phyloP scores from a whole-genome alignment of 2,888 invertebrate species.

The Saturnia pavonia region DNA sequence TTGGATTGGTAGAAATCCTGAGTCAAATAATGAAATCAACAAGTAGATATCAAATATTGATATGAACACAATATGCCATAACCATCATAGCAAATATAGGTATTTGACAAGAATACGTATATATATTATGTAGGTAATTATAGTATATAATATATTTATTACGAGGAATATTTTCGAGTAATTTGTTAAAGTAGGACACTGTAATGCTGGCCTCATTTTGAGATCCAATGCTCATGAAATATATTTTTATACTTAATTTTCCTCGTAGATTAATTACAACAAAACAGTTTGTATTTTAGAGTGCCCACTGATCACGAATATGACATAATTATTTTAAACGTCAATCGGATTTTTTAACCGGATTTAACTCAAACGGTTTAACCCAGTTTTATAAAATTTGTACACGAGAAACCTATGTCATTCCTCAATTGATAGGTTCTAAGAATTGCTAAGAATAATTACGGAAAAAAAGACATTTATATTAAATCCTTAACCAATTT shows the following conservation, averaged over 20 bases:
- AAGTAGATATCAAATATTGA: too few relatives aligned
- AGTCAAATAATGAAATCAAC: neutral
- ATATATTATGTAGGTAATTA: neutral
- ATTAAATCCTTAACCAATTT: too few relatives aligned
- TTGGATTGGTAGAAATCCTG: neutral
- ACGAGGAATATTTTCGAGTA: neutral
- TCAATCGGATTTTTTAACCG: too few relatives aligned
- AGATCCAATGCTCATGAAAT: neutral
- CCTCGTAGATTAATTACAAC: neutral
- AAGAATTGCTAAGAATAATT: too few relatives aligned
- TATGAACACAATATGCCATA: too few relatives aligned
- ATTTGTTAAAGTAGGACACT: neutral
- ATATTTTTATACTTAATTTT: neutral
- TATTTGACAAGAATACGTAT: neutral
- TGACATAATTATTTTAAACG: too few relatives aligned
- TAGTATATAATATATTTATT: neutral
- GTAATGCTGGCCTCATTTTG: neutral
- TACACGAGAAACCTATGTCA: too few relatives aligned
- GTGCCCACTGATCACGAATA: too few relatives aligned
- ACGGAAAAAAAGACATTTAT: too few relatives aligned
- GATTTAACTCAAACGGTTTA: too few relatives aligned
- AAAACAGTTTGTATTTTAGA: neutral
- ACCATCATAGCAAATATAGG: neutral
- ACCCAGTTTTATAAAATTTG: too few relatives aligned
- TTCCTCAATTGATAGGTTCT: too few relatives aligned